Base-by-base conservation (phyloP, 2,113 vertebrate species). In the Leptodactylus fuscus region DNA sequence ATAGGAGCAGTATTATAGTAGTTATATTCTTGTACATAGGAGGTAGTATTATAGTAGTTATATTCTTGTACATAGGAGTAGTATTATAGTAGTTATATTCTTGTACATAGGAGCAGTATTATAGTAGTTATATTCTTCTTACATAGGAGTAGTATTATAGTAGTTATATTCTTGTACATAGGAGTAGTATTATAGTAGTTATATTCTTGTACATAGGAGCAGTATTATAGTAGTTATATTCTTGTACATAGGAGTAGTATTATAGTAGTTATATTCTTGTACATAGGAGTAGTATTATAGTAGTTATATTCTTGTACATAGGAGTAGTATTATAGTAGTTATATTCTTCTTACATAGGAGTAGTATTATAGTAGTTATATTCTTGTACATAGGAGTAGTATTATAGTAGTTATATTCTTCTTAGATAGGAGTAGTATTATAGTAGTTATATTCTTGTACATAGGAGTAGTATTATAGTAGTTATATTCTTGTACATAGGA, bases 181-280 rank as follows among this genome's bases (percentile, higher is more conserved):
- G 27, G 27, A 18, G 13, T 29, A 34, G 62, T 67, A 67, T 67
- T 67, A 67, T 67, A 67, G 62, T 34, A 67, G 62, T 32, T 67
- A 67, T 34, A 67, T 67, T 67, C 62, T 67, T 67, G 27, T 67
- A 58, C 22, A 58, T 58, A 58, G 53, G 53, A 24, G 62, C 62
- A 67, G 62, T 67, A 67, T 67, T 67, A 67, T 67, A 67, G 53
- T 58, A 58, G 22, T 58, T 58, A 58, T 58, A 58, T 58, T 58
- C 53, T 24, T 58, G 53, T 58, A 58, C 22, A 58, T 58, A 58
- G 22, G 53, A 2, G 53, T 22, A 58, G 53, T 58, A 58, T 58
- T 58, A 58, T 58, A 58, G 53, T 58, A 58, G 53, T 58, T 58
- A 58, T 24, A 58, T 58, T 58, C 53, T 58, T 58, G 53, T 58